These are phyloP conservation scores for Rhizoglyphus robini DNA, from an alignment of 1,140 invertebrate species.

Conservation along the genomic window DNA sequence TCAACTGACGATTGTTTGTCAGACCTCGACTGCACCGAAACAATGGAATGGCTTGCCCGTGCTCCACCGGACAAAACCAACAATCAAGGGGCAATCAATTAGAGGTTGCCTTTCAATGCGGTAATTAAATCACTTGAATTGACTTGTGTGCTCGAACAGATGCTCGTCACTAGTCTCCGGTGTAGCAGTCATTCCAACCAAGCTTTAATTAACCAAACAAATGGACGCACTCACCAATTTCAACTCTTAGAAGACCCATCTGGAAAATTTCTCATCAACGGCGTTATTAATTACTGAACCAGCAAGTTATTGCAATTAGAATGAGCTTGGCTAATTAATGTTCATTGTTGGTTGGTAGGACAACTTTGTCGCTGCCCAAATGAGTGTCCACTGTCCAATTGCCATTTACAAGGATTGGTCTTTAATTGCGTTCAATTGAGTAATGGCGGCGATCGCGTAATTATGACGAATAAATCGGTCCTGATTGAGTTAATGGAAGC, in stretches of 20 bases:
- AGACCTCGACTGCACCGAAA: no score
- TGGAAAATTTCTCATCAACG: neutral
- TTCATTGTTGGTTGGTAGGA: neutral
- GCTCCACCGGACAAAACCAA: no score
- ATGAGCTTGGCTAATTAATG: neutral
- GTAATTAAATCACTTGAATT: neutral
- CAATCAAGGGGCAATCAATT: no score
- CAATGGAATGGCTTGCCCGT: no score
- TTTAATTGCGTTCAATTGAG: neutral
- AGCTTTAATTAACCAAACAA: no score
- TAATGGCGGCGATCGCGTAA: neutral
- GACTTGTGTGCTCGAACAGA: neutral
- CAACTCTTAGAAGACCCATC: neutral
- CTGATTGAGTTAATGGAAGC: neutral
- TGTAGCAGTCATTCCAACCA: neutral
- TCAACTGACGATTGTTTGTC: no score
- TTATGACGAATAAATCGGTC: constrained; percentile 6
- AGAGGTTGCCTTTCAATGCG: no score
- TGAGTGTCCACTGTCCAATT: neutral
- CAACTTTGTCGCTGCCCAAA: neutral
- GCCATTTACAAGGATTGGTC: neutral
- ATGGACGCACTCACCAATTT: no score
- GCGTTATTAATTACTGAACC: neutral
- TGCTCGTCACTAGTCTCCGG: neutral
- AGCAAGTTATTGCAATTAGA: neutral